Percentiles rank a stretch among this genome's conserved stretches.
These are phyloP conservation scores for Ladona fulva DNA, from an alignment of 1,140 invertebrate genomes.

Conservation along the genomic window DNA sequence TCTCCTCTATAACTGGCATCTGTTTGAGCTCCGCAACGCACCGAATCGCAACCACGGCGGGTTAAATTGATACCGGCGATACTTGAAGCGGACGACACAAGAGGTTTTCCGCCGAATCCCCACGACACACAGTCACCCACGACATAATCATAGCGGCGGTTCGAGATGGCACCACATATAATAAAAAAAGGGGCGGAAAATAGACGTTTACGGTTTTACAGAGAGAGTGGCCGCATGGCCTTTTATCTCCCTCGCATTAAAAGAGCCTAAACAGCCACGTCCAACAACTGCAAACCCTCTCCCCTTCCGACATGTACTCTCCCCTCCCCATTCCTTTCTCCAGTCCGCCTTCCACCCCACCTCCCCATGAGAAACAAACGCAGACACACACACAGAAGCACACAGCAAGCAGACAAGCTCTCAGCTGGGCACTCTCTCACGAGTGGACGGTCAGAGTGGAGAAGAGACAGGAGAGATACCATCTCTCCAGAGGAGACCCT, in stretches of 20 bases:
- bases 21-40: too few species aligned
- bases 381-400: not conserved
- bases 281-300: not conserved
- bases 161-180: not conserved
- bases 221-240: not conserved
- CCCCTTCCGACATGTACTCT: too few species aligned
- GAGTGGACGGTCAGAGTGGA: not conserved
- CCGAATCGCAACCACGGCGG: too few species aligned
- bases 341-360: not conserved
- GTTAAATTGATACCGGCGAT: too few species aligned
- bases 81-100: too few species aligned
- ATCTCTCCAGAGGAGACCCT: not conserved
- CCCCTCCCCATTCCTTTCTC: not conserved
- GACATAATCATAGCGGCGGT: not conserved
- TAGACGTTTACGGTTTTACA: not conserved
- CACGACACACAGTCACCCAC: not conserved
- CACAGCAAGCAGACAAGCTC: not conserved
- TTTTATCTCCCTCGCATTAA: not conserved
- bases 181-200: not conserved
- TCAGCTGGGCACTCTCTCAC: constrained; percentile 6
- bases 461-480: constrained; percentile 7
- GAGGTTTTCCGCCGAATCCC: too few species aligned
- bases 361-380: not conserved
- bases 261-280: not conserved
- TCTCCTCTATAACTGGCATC: too few species aligned